Percentiles rank a stretch among this genome's conserved stretches.
Evolutionary conservation across 2,797 vertebrate genomes (phyloP).

Genomic region (Cryptoblepharus egeriae): DNA sequence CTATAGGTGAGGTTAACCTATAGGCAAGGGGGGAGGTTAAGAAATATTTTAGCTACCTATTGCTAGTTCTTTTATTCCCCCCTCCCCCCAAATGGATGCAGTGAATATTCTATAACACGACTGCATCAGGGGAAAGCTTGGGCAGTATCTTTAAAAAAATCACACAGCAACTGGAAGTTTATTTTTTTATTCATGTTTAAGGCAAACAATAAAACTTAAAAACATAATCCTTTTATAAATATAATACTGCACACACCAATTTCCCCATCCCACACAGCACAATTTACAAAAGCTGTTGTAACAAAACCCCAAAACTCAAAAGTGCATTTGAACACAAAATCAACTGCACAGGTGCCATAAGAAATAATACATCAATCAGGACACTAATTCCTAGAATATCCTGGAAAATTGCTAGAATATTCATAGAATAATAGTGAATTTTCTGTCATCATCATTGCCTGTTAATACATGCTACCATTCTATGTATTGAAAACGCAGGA

Average conservation of each 20-base stretch:
- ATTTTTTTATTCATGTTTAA: conserved; percentile 44
- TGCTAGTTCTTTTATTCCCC: too few species aligned
- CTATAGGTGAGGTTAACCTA: too few species aligned
- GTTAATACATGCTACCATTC: background rate
- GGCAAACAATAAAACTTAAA: conserved; percentile 30
- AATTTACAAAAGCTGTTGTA: conserved; percentile 52
- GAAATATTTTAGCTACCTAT: too few species aligned
- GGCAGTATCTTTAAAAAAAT: conserved; percentile 20
- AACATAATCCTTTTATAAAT: conserved; percentile 50
- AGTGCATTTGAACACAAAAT: conserved; percentile 57
- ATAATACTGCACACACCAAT: background rate
- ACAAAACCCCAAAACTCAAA: conserved; percentile 55
- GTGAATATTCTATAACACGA: too few species aligned
- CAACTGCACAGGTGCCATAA: conserved; percentile 56
- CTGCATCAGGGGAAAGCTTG: too few species aligned
- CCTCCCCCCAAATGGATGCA: too few species aligned
- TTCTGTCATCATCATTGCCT: conserved; percentile 16
- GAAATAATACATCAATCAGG: conserved; percentile 52
- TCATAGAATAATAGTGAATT: background rate
- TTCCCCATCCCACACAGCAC: background rate
- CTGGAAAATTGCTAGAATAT: background rate
- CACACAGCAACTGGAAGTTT: conserved; percentile 37
- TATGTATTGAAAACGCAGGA: conserved; percentile 12
- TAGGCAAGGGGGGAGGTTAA: too few species aligned
- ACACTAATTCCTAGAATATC: conserved; percentile 48